These are phyloP conservation scores for Phrynocephalus forsythii DNA, from an alignment of 2,797 vertebrate species.

Conservation along the genomic window DNA sequence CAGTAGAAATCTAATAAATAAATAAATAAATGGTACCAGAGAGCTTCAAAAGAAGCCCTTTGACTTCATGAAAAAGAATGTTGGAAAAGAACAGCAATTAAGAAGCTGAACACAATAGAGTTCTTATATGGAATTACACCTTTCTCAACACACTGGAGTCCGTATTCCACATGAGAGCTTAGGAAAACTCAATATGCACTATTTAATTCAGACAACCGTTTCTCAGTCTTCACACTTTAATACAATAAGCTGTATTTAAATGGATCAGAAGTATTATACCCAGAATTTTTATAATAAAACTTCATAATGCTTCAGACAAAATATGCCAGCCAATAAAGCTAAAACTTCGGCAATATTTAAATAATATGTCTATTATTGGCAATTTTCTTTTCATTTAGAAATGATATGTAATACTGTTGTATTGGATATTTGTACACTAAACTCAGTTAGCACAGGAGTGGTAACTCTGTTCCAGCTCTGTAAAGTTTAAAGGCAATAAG, in stretches of 20 bases:
- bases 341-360: neutral
- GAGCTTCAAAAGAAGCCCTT: neutral
- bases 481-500: neutral
- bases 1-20: no score
- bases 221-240: neutral
- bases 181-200: neutral
- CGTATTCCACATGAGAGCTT: neutral
- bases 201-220: neutral
- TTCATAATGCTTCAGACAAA: neutral
- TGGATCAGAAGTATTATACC: constrained; percentile 5
- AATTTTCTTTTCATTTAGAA: neutral
- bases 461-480: neutral
- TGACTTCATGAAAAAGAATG: neutral
- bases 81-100: neutral
- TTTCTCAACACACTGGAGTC: neutral
- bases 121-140: neutral
- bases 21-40: no score
- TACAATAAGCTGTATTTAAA: constrained; percentile 4
- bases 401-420: neutral
- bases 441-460: neutral
- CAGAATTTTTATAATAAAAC: neutral
- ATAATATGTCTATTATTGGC: neutral
- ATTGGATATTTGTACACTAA: neutral
- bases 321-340: neutral
- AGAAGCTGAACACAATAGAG: neutral